A percentile compares a stretch with the other conserved stretches of the same genome.
Conservation (phyloP, 2,888 invertebrate genomes). For the Epinotia demarniana region DNA sequence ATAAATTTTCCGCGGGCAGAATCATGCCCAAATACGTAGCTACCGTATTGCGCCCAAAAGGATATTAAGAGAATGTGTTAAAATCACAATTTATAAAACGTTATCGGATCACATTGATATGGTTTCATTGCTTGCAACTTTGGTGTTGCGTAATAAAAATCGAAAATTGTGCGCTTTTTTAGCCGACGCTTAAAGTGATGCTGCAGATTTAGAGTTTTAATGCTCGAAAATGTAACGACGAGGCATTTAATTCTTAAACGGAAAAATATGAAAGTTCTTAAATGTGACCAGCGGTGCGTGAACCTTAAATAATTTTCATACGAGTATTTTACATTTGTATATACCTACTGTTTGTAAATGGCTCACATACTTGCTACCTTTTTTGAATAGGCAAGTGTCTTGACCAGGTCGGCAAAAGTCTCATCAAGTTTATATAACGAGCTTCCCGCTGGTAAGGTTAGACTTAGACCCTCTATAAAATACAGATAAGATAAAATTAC, state of each 20-base stretch:
- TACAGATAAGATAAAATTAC: slow-evolving; percentile 21
- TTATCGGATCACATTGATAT: slow-evolving; percentile 34
- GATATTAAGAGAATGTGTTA: slow-evolving; percentile 37
- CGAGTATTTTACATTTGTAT: background rate
- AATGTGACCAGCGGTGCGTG: background rate
- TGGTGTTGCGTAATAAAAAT: slow-evolving; percentile 18
- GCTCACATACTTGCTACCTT: background rate
- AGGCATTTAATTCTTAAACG: slow-evolving; percentile 1
- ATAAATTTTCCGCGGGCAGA: slow-evolving; percentile 27
- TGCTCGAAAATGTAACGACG: background rate
- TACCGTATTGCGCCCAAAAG: slow-evolving; percentile 37
- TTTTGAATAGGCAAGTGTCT: no score
- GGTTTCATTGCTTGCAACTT: slow-evolving; percentile 6
- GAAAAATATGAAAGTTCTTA: background rate
- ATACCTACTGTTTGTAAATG: background rate
- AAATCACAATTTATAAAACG: slow-evolving; percentile 32
- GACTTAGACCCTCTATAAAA: background rate
- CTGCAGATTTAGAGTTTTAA: background rate
- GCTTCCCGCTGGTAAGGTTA: background rate
- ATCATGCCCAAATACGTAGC: slow-evolving; percentile 45
- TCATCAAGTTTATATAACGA: background rate
- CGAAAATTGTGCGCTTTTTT: slow-evolving; percentile 19
- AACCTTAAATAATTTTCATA: background rate
- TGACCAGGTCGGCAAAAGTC: no score
- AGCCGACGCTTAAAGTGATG: slow-evolving; percentile 5